Evolutionary conservation across 1,140 invertebrate genomes (phyloP).

Genomic region (Adoxophyes honmai): DNA sequence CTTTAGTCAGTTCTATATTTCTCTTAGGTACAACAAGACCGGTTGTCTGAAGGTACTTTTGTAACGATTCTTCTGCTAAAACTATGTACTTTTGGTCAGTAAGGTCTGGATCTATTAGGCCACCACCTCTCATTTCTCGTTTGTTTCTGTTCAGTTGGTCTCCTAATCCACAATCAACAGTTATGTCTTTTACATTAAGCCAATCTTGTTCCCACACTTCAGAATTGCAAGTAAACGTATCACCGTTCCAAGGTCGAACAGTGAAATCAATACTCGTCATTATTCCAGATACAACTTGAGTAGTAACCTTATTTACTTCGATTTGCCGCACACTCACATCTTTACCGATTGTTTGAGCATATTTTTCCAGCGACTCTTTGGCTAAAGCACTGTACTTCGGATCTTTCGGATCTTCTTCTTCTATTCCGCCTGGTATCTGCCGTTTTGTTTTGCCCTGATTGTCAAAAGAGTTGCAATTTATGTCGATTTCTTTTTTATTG

Average conservation of each 20-base stretch:
- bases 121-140: not conserved
- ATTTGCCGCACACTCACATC: not conserved
- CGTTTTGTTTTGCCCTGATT: too few species aligned
- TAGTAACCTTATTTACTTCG: conserved; percentile 21
- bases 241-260: conserved; percentile 20
- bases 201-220: conserved; percentile 31
- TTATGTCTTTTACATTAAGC: conserved; percentile 28
- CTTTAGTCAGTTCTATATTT: conserved; percentile 11
- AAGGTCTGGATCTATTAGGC: conserved; percentile 18
- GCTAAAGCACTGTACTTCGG: conserved; percentile 13
- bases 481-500: conserved; percentile 26
- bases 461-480: conserved; percentile 27
- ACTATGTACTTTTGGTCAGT: conserved; percentile 26
- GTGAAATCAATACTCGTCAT: conserved; percentile 37
- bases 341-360: not conserved
- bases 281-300: conserved; percentile 25
- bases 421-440: conserved; percentile 10
- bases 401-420: conserved; percentile 12
- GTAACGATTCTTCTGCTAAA: conserved; percentile 36
- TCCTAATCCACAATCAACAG: not conserved
- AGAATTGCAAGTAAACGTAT: conserved; percentile 33
- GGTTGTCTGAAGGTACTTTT: conserved; percentile 28
- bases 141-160: conserved; percentile 4
- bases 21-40: not conserved
- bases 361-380: conserved; percentile 16